Conservation (phyloP, 2,113 vertebrate genomes). For the Scolopax mira region DNA sequence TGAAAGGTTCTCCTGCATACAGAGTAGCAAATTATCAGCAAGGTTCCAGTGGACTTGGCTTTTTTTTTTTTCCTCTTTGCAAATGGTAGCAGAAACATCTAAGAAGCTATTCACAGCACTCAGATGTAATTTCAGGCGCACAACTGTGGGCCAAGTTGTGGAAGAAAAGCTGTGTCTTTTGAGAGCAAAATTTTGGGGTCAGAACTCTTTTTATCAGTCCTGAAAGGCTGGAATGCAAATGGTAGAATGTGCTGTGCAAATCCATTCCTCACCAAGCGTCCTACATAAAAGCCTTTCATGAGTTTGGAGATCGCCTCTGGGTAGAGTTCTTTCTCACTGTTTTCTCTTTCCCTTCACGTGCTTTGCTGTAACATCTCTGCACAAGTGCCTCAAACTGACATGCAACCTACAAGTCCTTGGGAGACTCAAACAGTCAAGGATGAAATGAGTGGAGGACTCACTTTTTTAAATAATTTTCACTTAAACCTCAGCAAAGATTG, state of each 20-base stretch:
- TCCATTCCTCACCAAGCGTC: not conserved
- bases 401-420: not conserved
- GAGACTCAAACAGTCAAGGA: not conserved
- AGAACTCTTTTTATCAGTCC: not conserved
- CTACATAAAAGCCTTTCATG: not conserved
- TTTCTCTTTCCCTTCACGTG: not conserved
- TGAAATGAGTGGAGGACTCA: not conserved
- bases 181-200: not conserved
- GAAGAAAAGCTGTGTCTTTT: not conserved
- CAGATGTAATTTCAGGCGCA: not conserved
- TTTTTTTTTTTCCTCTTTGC: not conserved
- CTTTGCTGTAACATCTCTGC: not conserved
- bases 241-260: not conserved
- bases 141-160: not conserved
- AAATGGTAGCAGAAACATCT: not conserved
- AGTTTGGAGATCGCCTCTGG: not conserved
- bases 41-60: not conserved
- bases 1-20: constrained; percentile 18
- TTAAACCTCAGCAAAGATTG: not conserved
- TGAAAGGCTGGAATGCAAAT: not conserved
- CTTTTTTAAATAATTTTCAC: not conserved
- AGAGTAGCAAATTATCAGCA: constrained; percentile 19
- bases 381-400: not conserved
- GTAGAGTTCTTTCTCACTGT: not conserved
- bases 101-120: not conserved